A percentile compares a stretch with the other conserved stretches of the same genome.
Conservation (phyloP, 2,797 vertebrate genomes). For the Menidia menidia region DNA sequence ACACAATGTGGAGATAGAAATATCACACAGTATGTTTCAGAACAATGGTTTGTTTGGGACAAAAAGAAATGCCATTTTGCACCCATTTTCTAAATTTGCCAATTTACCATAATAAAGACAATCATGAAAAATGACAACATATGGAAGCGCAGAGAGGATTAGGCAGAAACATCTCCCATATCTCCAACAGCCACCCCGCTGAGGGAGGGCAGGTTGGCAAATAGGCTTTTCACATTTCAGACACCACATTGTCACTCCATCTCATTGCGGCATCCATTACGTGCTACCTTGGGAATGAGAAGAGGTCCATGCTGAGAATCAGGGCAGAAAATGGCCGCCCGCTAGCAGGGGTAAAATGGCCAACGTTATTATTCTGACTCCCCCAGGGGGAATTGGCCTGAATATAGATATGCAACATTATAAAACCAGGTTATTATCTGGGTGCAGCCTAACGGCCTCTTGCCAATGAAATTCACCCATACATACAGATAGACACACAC, state of each 20-base stretch:
- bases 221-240: conserved; percentile 83
- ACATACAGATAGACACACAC: conserved; percentile 50
- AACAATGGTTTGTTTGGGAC: conserved; percentile 60
- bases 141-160: conserved; percentile 80
- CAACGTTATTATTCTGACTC: conserved; percentile 79
- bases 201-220: conserved; percentile 75
- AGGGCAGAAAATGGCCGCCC: conserved; percentile 82
- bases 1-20: conserved; percentile 33
- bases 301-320: conserved; percentile 80
- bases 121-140: conserved; percentile 79
- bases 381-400: conserved; percentile 82
- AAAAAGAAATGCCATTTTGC: conserved; percentile 47
- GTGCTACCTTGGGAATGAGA: conserved; percentile 80
- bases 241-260: conserved; percentile 82
- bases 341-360: conserved; percentile 80
- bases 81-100: conserved; percentile 74
- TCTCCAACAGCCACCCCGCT: conserved; percentile 64
- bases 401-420: conserved; percentile 87
- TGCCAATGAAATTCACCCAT: conserved; percentile 56
- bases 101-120: conserved; percentile 74
- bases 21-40: conserved; percentile 28
- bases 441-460: conserved; percentile 81
- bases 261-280: conserved; percentile 83
- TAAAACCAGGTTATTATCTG: conserved; percentile 84
- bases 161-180: conserved; percentile 72